phyloP scores from a whole-genome alignment of 2,888 invertebrate species.

The Cancer borealis region DNA sequence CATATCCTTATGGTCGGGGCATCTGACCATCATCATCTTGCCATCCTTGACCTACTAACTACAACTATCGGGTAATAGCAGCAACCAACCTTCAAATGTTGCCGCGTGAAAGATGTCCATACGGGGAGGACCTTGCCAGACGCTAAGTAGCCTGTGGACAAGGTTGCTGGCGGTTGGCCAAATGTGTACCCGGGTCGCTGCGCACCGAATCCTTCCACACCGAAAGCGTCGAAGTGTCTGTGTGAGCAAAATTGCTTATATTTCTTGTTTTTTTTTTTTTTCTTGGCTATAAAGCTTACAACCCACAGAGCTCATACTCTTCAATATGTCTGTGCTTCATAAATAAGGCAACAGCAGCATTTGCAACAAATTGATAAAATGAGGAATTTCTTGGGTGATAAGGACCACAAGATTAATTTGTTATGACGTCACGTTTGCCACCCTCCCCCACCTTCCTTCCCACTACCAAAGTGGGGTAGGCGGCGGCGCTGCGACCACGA shows the following conservation, averaged over 20 bases:
- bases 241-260: neutral
- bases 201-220: neutral
- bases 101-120: conserved; percentile 13
- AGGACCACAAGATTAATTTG: neutral
- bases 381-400: neutral
- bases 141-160: neutral
- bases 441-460: neutral
- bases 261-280: neutral
- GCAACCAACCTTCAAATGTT: neutral
- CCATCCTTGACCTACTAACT: conserved; percentile 15
- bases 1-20: neutral
- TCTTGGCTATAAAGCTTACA: neutral
- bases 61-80: conserved; percentile 14
- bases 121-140: conserved; percentile 27
- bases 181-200: neutral
- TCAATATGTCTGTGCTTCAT: neutral
- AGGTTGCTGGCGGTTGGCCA: neutral
- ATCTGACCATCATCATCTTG: neutral
- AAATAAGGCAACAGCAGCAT: neutral
- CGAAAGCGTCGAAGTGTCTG: neutral
- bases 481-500: neutral
- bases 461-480: neutral
- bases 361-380: neutral
- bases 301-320: neutral
- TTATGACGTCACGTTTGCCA: neutral